Evolutionary conservation across 2,797 vertebrate species (phyloP).

Genomic region (Enteromius paludinosus): DNA sequence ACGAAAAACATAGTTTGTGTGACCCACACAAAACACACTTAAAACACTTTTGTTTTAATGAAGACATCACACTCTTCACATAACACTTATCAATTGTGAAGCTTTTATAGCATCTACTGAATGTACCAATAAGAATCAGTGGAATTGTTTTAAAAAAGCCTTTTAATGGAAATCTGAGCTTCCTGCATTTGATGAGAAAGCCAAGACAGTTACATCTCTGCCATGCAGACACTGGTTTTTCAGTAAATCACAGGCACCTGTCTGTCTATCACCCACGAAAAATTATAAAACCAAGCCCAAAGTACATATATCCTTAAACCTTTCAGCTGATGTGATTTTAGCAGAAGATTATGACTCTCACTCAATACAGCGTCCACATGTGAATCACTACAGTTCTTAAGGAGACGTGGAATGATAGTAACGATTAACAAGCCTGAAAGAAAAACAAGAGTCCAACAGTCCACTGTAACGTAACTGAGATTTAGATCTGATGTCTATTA

Average conservation of each 20-base stretch:
- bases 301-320: not conserved
- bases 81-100: not conserved
- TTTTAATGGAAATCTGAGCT: constrained; percentile 22
- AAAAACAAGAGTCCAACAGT: constrained; percentile 28
- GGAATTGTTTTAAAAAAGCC: not conserved
- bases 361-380: constrained; percentile 9
- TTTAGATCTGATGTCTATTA: not conserved
- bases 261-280: not conserved
- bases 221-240: not conserved
- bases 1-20: not conserved
- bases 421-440: constrained; percentile 13
- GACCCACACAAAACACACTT: not conserved
- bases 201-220: not conserved
- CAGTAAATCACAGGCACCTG: not conserved
- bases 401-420: constrained; percentile 20
- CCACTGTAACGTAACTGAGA: not conserved
- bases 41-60: not conserved
- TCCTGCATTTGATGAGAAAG: not conserved
- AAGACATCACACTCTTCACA: not conserved
- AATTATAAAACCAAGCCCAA: not conserved
- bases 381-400: constrained; percentile 20
- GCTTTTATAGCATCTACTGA: not conserved
- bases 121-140: not conserved
- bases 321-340: not conserved
- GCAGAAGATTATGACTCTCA: constrained; percentile 5